These are phyloP conservation scores for Petrocephalus microphthalmus DNA, from an alignment of 2,113 vertebrate species.

Conservation along the genomic window DNA sequence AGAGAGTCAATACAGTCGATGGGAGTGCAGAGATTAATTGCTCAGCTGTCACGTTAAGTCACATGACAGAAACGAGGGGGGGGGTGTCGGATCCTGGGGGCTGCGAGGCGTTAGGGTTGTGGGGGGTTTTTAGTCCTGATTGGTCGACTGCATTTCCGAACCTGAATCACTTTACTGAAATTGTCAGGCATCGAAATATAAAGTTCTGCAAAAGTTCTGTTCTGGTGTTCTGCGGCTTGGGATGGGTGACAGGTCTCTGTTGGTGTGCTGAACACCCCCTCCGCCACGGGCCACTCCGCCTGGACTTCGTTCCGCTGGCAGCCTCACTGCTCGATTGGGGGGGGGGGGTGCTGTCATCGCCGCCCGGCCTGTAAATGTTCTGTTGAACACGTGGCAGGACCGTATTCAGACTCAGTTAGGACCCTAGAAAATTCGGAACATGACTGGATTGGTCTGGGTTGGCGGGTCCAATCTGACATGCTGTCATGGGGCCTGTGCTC, in stretches of 20 bases:
- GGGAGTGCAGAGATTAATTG: background rate
- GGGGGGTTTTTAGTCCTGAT: background rate
- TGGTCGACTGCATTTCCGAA: background rate
- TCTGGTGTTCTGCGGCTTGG: background rate
- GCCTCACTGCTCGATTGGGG: background rate
- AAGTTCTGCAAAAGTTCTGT: background rate
- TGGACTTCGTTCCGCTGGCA: background rate
- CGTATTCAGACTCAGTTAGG: background rate
- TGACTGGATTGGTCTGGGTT: too few relatives aligned
- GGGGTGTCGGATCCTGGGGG: background rate
- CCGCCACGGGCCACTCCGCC: background rate
- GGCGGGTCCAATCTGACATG: background rate
- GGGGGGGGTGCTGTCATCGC: background rate
- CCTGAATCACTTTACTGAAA: background rate
- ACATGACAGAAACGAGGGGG: too few relatives aligned
- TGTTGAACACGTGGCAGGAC: background rate
- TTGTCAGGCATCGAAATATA: background rate
- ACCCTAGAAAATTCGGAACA: background rate
- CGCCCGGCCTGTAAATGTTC: background rate
- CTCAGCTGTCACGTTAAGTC: background rate
- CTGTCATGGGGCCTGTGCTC: background rate
- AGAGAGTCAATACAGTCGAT: background rate
- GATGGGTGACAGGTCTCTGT: background rate
- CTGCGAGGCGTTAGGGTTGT: background rate
- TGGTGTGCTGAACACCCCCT: background rate